Base-by-base conservation (phyloP, 2,888 invertebrate genomes). In the Galerucella calmariensis region DNA sequence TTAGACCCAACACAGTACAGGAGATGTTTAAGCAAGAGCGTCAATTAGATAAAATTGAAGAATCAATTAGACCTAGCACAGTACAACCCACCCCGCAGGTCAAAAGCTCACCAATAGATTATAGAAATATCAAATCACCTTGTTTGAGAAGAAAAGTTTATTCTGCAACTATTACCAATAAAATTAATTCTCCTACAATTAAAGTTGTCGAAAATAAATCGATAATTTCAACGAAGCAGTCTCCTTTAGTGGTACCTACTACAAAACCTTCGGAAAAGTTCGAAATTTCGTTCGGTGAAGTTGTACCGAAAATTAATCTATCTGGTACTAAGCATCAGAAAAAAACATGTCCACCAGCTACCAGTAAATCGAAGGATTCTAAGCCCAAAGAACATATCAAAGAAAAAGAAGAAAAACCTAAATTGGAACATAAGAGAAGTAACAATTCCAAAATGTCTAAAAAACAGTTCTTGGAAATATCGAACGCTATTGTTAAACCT, bases 141-240 rank as follows among this genome's bases (percentile, higher is more conserved):
- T 77, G 76, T 24, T 63, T 81, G 20, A 78, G 81, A 56, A 73
- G 82, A 61, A 81, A 81, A 72, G 80, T 79, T 4, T 81, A 82
- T 70, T 82, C 81, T 16, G 82, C 81, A 16, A 78, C 76, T 14
- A 76, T 81, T 44, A 77, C 78, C 10, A 75, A 77, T 2, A 80
- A 78, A 69, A 75, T 73, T 20, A 59, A 56, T 53, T 46, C 70
- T 12, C 78, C 72, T 1, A 20, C 41, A 41, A 41, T 69, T 4
- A 56, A 68, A 12, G 63, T 3, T 1, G 8, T 41, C 61, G 67
- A 10, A 68, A 68, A 62, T 27, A 56, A 4, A 72, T 74, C 16
- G 1, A 58, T 48, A 48, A 12, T 14, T 48, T 5, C 48, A 14
- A 8, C 35, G 35, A 51, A 51, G 6, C 6, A 51, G 2, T 8